A percentile compares a stretch with the other conserved stretches of the same genome.
phyloP scores from a whole-genome alignment of 2,797 vertebrate genomes.

The Eulemur coronatus region DNA sequence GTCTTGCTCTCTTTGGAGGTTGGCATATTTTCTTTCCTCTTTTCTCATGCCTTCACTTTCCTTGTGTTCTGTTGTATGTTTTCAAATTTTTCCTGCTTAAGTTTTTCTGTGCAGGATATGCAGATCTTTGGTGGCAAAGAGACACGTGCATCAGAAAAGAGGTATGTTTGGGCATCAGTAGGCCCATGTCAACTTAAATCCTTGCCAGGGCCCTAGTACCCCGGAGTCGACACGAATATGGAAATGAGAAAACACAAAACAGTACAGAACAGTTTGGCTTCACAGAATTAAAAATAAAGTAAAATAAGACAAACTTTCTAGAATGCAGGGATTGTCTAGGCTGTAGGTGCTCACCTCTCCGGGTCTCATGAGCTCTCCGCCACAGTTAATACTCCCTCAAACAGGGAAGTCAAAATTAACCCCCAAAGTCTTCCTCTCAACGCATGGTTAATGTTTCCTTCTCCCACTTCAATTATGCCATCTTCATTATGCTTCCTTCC shows the following conservation, averaged over 20 bases:
- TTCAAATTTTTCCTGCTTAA: background rate
- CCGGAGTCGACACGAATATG: conserved; percentile 73
- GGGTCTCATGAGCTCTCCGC: conserved; percentile 58
- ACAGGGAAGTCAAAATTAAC: conserved; percentile 81
- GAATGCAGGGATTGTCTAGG: conserved; percentile 74
- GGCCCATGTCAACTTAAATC: conserved; percentile 75
- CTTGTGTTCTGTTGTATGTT: background rate
- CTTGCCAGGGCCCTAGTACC: conserved; percentile 66
- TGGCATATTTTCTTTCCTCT: background rate
- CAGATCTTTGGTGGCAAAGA: background rate
- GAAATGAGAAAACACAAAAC: conserved; percentile 75
- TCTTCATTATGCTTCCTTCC: conserved; percentile 88
- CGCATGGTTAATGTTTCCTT: conserved; percentile 85
- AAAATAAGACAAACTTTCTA: conserved; percentile 59
- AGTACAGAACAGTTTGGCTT: conserved; percentile 64
- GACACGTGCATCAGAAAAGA: background rate
- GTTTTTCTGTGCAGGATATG: background rate
- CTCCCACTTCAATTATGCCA: conserved; percentile 88
- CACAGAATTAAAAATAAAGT: conserved; percentile 78
- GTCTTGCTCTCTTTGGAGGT: background rate
- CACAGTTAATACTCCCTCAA: conserved; percentile 74
- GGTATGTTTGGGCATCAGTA: conserved; percentile 28
- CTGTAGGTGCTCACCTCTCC: conserved; percentile 62
- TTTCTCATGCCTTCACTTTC: background rate
- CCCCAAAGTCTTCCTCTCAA: conserved; percentile 78